Evolutionary conservation across 2,797 vertebrate species (phyloP).

Genomic region (Bradypodion ventrale): DNA sequence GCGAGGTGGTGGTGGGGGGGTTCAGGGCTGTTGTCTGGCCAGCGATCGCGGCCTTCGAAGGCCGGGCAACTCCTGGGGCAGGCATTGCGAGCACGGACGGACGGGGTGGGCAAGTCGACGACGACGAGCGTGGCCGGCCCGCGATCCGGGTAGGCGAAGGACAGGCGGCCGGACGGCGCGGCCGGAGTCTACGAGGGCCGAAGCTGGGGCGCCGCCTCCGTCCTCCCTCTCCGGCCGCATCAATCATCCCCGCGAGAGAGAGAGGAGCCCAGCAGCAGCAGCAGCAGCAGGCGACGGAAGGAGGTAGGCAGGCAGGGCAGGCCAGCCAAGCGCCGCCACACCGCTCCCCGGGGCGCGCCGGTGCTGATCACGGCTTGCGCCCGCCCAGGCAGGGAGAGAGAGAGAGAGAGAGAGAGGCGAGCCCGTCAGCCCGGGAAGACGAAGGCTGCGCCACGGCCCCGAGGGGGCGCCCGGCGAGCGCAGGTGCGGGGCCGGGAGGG

Average conservation of each 20-base stretch:
- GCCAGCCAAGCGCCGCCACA: conserved; percentile 9
- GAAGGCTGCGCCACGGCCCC: conserved; percentile 22
- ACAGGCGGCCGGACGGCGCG: conserved; percentile 48
- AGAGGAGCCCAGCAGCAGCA: conserved; percentile 1
- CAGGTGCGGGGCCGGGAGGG: conserved; percentile 3
- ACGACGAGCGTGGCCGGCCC: too few species aligned
- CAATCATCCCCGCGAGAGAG: too few species aligned
- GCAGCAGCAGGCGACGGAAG: conserved; percentile 24
- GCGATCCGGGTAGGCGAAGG: too few species aligned
- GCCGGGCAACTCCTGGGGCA: conserved; percentile 5
- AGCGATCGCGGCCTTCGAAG: conserved; percentile 32
- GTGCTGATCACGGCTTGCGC: conserved; percentile 25
- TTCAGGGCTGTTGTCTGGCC: conserved; percentile 19
- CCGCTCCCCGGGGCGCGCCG: conserved; percentile 29
- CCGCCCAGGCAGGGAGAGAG: conserved; percentile 20
- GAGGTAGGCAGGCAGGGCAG: conserved; percentile 36
- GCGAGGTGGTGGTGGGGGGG: background rate
- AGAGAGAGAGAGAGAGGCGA: background rate
- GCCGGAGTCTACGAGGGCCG: conserved; percentile 45
- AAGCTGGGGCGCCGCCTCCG: conserved; percentile 58
- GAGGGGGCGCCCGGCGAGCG: conserved; percentile 31
- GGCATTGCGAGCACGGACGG: background rate
- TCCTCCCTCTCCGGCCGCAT: conserved; percentile 31
- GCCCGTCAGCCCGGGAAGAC: background rate
- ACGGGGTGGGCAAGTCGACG: too few species aligned